Conservation (phyloP, 2,797 vertebrate genomes). For the Danio tinwini region DNA sequence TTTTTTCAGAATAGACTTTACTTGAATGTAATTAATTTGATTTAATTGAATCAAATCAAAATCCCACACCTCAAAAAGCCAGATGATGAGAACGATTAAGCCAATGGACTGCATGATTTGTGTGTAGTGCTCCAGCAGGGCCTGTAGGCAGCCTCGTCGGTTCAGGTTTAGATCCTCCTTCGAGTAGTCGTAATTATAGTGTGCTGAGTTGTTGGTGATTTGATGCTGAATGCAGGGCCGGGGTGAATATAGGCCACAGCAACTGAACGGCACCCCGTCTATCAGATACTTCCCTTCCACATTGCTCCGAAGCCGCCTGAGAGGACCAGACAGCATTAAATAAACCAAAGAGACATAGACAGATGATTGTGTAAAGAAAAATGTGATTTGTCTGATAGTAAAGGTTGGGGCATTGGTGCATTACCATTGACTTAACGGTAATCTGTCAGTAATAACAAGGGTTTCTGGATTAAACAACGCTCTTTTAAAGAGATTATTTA, state of each 20-base stretch:
- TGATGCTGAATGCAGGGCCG: conserved; percentile 89
- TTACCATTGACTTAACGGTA: neutral
- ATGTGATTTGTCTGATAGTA: neutral
- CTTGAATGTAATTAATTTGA: too few relatives aligned
- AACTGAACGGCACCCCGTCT: conserved; percentile 89
- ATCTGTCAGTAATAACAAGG: too few relatives aligned
- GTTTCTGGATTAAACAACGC: too few relatives aligned
- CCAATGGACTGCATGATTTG: conserved; percentile 83
- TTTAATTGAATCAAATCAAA: neutral
- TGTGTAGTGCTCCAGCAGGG: conserved; percentile 85
- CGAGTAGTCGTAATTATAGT: conserved; percentile 80
- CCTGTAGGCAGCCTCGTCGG: conserved; percentile 82
- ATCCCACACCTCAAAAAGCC: conserved; percentile 87
- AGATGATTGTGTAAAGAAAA: neutral
- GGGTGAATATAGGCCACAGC: conserved; percentile 86
- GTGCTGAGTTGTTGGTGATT: conserved; percentile 80
- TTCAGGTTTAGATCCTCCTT: conserved; percentile 86
- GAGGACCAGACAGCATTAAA: neutral
- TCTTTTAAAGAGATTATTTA: too few relatives aligned
- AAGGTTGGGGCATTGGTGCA: neutral
- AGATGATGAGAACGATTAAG: conserved; percentile 81
- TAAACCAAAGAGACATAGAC: neutral
- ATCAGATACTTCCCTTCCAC: conserved; percentile 83
- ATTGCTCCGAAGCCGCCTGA: conserved; percentile 84
- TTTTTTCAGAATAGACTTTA: neutral